Evolutionary conservation across 2,113 vertebrate species (phyloP), one percentile per base, ranked within the genome.

Genomic region (Myiagra hebetior): DNA sequence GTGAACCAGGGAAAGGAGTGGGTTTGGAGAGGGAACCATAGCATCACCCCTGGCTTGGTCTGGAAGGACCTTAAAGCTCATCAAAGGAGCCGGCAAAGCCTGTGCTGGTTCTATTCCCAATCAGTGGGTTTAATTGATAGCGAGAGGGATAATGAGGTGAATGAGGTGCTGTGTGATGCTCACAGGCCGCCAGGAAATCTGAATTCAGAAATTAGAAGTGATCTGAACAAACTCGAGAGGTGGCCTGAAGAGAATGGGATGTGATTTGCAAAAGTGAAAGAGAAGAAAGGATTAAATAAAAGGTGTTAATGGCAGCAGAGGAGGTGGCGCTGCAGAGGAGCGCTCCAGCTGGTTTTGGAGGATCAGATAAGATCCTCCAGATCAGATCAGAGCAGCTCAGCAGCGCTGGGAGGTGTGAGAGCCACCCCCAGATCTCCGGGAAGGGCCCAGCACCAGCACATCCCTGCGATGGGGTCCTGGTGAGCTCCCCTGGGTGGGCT

Each of bases 1-100:
- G 26, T 3, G 41, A 81, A 23, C 6, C 1, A 3, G 13, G 37
- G 53, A 10, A 14, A 27, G 27, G 11, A 1, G 8, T 13, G 60
- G 39, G 6, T 27, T 52, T 56, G 37, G 44, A 39, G 68, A 41
- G 22, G 33, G 20, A 69, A 15, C 15, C 8, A 2, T 1, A 39
- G 74, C 13, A 11, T 53, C 33, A 11, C 39, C 13, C 15, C n/a
- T 23, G 47, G 23, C 30, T 46, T 23, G 23, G 12, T 8, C 53
- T 15, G 39, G 64, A 62, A 46, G 19, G 23, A 24, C 6, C 46
- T 46, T 20, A 33, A 28, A 39, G 7, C 33, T 62, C 39, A 15
- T 6, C 1, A 0, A 59, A 31, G 20, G 17, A 60, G 10, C 9
- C 17, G 47, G 55, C 59, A 27, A 21, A 60, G 11, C 1, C 26